Base-by-base conservation (phyloP, 2,888 invertebrate genomes). In the Cephus sareptanus region DNA sequence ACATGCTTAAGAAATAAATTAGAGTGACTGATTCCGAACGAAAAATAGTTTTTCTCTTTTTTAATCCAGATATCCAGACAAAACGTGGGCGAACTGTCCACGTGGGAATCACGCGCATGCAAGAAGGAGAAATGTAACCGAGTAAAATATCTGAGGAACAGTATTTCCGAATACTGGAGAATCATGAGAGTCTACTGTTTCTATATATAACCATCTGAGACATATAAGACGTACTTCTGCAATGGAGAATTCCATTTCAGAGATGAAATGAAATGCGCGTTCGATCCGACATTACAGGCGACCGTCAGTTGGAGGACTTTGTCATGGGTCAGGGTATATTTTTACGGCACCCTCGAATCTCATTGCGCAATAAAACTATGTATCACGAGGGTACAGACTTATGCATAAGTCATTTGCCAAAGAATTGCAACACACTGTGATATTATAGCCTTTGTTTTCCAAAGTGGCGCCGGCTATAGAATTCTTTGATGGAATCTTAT, bases 331-430 rank as follows among this genome's bases (percentile, higher is more conserved):
- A 35, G 35, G 40, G 71, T 76, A 37, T 76, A 76, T 76, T 76
- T 76, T 76, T 31, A 76, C 33, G 35, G 71, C 33, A 76, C 69
- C 76, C 76, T 76, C 76, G 76, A 30, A 23, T 56, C 56, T 56
- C 56, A 56, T 56, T 56, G 56, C 23, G 23, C 56, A 56, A 56
- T 23, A 56, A 56, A 56, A 56, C 56, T 56, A 9, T 56, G 56
- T 23, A 56, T 56, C 56, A 56, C 56, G 56, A 56, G 15, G 9
- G 9, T 56, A 56, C 23, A 15, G 56, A 23, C 56, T 56, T 23
- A 23, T 56, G 56, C 23, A 23, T 56, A 56, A 56, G 23, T 56
- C 56, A 56, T 56, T 56, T 56, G 56, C 35, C 37, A 37, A 74
- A 35, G 11, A 35, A 35, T 34, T 34, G 23, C 74, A 73, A 23